Conservation (phyloP, 1,140 invertebrate species). For the Batillaria attramentaria region DNA sequence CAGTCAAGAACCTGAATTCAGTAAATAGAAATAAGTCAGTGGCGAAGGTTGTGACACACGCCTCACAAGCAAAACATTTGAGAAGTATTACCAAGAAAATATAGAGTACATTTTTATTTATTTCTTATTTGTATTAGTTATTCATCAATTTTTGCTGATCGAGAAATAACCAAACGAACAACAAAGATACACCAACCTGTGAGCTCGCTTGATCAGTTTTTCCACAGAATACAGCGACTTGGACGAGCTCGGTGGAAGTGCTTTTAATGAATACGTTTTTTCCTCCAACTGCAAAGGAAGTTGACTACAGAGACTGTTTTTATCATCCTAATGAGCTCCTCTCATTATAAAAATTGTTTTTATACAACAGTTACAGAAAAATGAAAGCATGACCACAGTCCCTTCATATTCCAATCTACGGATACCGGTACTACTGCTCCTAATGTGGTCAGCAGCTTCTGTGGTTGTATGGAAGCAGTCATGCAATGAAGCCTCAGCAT, state of each 20-base stretch:
- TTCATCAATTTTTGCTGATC: too few species aligned
- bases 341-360: background rate
- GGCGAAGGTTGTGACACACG: background rate
- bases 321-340: background rate
- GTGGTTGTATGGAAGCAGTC: too few species aligned
- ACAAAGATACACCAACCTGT: conserved; percentile 40
- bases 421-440: too few species aligned
- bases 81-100: too few species aligned
- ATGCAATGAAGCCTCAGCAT: too few species aligned
- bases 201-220: conserved; percentile 54
- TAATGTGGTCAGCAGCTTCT: too few species aligned
- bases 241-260: conserved; percentile 43
- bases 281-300: conserved; percentile 55
- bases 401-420: too few species aligned
- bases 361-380: background rate
- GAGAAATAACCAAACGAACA: too few species aligned
- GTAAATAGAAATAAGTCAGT: background rate
- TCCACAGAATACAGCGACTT: conserved; percentile 48
- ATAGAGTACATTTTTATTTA: too few species aligned
- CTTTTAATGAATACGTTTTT: conserved; percentile 55
- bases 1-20: conserved; percentile 39
- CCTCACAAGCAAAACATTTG: too few species aligned
- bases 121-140: too few species aligned
- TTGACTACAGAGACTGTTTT: background rate
- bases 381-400: too few species aligned